A percentile compares a stretch with the other conserved stretches of the same genome.
phyloP scores from a whole-genome alignment of 2,797 vertebrate genomes.

The Parauchenoglanis ngamensis region DNA sequence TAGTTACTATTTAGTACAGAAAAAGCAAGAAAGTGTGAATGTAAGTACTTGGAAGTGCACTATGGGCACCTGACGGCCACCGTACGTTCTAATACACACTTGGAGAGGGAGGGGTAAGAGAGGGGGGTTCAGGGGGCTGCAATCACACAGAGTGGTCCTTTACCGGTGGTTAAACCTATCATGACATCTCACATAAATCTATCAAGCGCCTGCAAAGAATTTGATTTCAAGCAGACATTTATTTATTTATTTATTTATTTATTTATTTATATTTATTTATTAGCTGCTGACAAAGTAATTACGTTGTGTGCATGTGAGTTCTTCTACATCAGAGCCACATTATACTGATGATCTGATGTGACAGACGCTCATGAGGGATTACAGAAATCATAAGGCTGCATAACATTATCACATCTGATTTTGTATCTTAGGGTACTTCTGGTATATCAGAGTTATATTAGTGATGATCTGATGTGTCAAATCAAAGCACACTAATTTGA shows the following conservation, averaged over 20 bases:
- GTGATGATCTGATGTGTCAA: background rate
- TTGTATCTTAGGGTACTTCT: background rate
- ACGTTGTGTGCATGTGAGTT: too few relatives aligned
- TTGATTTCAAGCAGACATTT: background rate
- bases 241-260: too few relatives aligned
- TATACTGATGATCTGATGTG: background rate
- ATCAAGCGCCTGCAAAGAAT: background rate
- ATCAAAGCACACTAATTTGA: background rate
- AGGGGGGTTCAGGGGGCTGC: too few relatives aligned
- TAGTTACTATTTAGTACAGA: too few relatives aligned
- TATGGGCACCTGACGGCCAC: too few relatives aligned
- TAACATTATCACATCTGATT: background rate
- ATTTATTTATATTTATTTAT: too few relatives aligned
- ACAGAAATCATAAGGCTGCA: background rate
- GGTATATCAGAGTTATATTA: background rate
- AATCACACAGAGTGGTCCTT: too few relatives aligned
- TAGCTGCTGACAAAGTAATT: too few relatives aligned
- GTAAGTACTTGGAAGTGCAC: too few relatives aligned
- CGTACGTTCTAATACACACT: too few relatives aligned
- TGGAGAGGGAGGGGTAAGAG: too few relatives aligned
- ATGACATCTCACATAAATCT: background rate
- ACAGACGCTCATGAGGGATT: background rate
- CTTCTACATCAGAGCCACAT: background rate
- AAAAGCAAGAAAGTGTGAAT: too few relatives aligned
- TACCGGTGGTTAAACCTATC: background rate